phyloP scores from a whole-genome alignment of 2,888 invertebrate genomes.

The Tanaodytes sp. region DNA sequence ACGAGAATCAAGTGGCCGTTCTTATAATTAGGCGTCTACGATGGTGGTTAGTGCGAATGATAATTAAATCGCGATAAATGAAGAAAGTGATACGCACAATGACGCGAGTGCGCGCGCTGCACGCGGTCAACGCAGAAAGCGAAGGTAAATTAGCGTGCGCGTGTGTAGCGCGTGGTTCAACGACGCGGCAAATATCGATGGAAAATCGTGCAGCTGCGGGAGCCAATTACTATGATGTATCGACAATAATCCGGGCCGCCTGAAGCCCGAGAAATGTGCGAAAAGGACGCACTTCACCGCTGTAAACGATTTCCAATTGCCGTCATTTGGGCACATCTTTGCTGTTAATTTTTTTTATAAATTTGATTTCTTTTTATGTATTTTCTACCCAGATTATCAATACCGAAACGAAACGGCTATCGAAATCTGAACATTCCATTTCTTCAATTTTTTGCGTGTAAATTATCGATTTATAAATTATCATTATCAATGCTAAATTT shows the following conservation, averaged over 20 bases:
- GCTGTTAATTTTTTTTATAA: too few relatives aligned
- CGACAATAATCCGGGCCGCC: slow-evolving; percentile 45
- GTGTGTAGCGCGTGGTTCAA: slow-evolving; percentile 28
- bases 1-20: slow-evolving; percentile 3
- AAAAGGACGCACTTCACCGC: slow-evolving; percentile 50
- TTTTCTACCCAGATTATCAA: too few relatives aligned
- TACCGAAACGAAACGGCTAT: too few relatives aligned
- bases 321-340: too few relatives aligned
- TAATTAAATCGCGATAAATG: slow-evolving; percentile 38
- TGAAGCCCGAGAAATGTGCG: slow-evolving; percentile 48
- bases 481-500: too few relatives aligned
- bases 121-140: slow-evolving; percentile 34
- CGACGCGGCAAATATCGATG: slow-evolving; percentile 35
- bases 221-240: slow-evolving; percentile 50
- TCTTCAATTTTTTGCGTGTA: slow-evolving; percentile 7
- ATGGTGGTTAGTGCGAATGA: slow-evolving; percentile 20
- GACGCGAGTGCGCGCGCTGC: not conserved
- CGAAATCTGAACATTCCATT: too few relatives aligned
- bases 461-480: too few relatives aligned
- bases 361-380: too few relatives aligned
- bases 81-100: slow-evolving; percentile 38
- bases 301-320: slow-evolving; percentile 50
- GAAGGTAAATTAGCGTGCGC: slow-evolving; percentile 46
- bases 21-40: slow-evolving; percentile 24
- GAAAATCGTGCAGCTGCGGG: slow-evolving; percentile 49